phyloP scores from a whole-genome alignment of 1,140 invertebrate genomes.

The Drosophila arizonae region DNA sequence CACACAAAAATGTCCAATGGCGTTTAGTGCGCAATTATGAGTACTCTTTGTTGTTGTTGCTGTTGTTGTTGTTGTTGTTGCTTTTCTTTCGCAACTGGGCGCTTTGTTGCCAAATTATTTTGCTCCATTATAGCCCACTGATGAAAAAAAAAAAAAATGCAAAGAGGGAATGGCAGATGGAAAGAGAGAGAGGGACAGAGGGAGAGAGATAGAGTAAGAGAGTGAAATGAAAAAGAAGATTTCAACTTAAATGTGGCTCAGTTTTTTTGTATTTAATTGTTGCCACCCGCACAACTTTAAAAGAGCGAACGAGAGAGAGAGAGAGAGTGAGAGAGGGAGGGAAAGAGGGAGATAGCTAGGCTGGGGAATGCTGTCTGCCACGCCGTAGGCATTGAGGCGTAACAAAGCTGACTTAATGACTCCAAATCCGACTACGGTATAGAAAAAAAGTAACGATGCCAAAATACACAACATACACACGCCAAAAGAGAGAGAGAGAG shows the following conservation, averaged over 20 bases:
- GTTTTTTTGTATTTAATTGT: constrained; percentile 37
- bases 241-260: constrained; percentile 57
- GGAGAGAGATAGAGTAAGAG: neutral
- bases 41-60: constrained; percentile 29
- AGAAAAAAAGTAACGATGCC: constrained; percentile 23
- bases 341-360: neutral
- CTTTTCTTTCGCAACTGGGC: constrained; percentile 26
- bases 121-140: constrained; percentile 20
- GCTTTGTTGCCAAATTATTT: constrained; percentile 33
- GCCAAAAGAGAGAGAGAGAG: constrained; percentile 19
- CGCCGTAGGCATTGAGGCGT: constrained; percentile 63
- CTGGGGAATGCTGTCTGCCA: constrained; percentile 21
- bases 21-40: constrained; percentile 78
- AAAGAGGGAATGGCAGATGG: neutral
- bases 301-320: constrained; percentile 7
- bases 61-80: constrained; percentile 15
- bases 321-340: neutral
- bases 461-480: constrained; percentile 5
- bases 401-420: constrained; percentile 76
- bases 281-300: constrained; percentile 46
- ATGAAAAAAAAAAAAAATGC: constrained; percentile 1
- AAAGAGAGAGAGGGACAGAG: neutral
- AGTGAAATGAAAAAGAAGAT: constrained; percentile 17
- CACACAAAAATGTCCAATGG: constrained; percentile 73
- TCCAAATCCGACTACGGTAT: constrained; percentile 46